These are phyloP conservation scores for Bradysia coprophila DNA, from an alignment of 1,140 invertebrate genomes.

Conservation along the genomic window DNA sequence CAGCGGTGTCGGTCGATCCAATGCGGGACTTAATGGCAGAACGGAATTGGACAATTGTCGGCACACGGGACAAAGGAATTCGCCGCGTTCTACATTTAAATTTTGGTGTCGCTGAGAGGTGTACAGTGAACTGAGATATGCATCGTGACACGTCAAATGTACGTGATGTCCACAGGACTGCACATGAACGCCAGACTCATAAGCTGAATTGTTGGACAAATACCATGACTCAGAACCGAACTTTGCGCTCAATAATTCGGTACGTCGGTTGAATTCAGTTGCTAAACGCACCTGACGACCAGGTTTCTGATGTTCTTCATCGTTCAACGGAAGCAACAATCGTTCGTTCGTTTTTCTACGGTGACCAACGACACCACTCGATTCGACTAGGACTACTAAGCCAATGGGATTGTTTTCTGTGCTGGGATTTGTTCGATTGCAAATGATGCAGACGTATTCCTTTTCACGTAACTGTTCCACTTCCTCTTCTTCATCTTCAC, in stretches of 20 bases:
- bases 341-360: slow-evolving; percentile 19
- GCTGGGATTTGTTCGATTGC: slow-evolving; percentile 73
- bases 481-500: slow-evolving; percentile 38
- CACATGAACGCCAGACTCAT: slow-evolving; percentile 86
- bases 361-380: slow-evolving; percentile 20
- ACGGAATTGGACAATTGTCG: slow-evolving; percentile 86
- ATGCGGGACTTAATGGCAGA: slow-evolving; percentile 66
- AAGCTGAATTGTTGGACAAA: slow-evolving; percentile 69
- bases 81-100: slow-evolving; percentile 61
- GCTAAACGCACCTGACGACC: slow-evolving; percentile 13
- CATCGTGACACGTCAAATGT: slow-evolving; percentile 79
- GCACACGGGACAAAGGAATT: slow-evolving; percentile 88
- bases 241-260: slow-evolving; percentile 15
- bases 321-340: slow-evolving; percentile 14
- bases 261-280: slow-evolving; percentile 16
- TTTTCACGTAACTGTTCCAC: slow-evolving; percentile 37
- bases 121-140: slow-evolving; percentile 67
- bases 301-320: slow-evolving; percentile 14
- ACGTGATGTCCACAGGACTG: slow-evolving; percentile 93
- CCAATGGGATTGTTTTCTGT: slow-evolving; percentile 77
- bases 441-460: slow-evolving; percentile 92
- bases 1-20: slow-evolving; percentile 43
- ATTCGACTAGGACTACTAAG: slow-evolving; percentile 59
- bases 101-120: slow-evolving; percentile 53
- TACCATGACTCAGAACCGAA: slow-evolving; percentile 48